Base-by-base conservation (phyloP, 1,140 invertebrate genomes). In the Phymorhynchus buccinoides region DNA sequence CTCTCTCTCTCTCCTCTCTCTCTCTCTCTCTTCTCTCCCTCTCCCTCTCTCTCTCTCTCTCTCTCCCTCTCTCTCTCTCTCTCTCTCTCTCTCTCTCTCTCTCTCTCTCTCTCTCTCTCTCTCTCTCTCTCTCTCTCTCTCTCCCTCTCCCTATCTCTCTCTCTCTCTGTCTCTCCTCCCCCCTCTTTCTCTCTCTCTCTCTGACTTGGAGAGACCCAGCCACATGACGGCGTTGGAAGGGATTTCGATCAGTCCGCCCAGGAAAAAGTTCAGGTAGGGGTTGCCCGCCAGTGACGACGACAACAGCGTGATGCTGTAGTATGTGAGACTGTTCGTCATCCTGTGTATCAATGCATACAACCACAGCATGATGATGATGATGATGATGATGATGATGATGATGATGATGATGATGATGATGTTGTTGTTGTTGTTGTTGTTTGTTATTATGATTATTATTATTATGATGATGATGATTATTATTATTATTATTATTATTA, bases 321-420 rank as follows among this genome's bases (percentile, higher is more conserved):
- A 91, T 18, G 90, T 88, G 22, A 91, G 79, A 48, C 87, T 89
- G 84, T 86, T 87, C n/a, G 87, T 88, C 66, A 90, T 80, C 90
- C 90, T 90, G 79, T 39, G 75, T 84, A 75, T 7, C 66, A 71
- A n/a, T 30, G n/a, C n/a, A n/a, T n/a, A n/a, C n/a, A n/a, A n/a
- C n/a, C n/a, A n/a, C n/a, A n/a, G n/a, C n/a, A n/a, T n/a, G n/a
- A n/a, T n/a, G n/a, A n/a, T n/a, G n/a, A n/a, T n/a, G n/a, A n/a
- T n/a, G n/a, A n/a, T n/a, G n/a, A n/a, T n/a, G n/a, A n/a, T n/a
- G n/a, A n/a, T n/a, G n/a, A n/a, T n/a, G n/a, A n/a, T n/a, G n/a
- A n/a, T n/a, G n/a, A n/a, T n/a, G n/a, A n/a, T n/a, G n/a, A n/a
- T n/a, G n/a, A n/a, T n/a, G n/a, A n/a, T n/a, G n/a, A n/a, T n/a